Evolutionary conservation across 2,797 vertebrate species (phyloP), one percentile per base, ranked within the genome.

Genomic region (Tachyglossus aculeatus): DNA sequence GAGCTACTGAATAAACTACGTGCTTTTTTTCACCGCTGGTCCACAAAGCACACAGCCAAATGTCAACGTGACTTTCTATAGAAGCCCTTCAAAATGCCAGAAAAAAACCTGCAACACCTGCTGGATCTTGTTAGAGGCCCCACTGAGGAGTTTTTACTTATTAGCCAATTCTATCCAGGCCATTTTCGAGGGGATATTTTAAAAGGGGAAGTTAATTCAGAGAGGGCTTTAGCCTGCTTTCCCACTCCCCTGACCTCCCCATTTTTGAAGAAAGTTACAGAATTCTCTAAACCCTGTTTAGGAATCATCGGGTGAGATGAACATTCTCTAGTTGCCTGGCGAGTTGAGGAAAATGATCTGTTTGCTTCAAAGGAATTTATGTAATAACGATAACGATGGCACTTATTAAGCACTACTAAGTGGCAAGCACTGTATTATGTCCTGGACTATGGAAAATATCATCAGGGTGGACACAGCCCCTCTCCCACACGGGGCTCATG

Each of bases 221-320:
- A n/a, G n/a, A n/a, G n/a, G n/a, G n/a, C n/a, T n/a, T n/a, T n/a
- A n/a, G n/a, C n/a, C n/a, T n/a, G 33, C 27, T 43, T 65, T 50
- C 24, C 6, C 15, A 9, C 8, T 3, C 41, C 25, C 45, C 45
- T n/a, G 24, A 37, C 21, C 29, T 44, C 62, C 71, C 55, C 45
- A 67, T 38, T 77, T 62, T 48, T 52, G 29, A 67, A 76, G 60
- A n/a, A n/a, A n/a, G n/a, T n/a, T n/a, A n/a, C n/a, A n/a, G n/a
- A n/a, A n/a, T n/a, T n/a, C n/a, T n/a, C n/a, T n/a, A n/a, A n/a
- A n/a, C n/a, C n/a, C n/a, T n/a, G n/a, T n/a, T n/a, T n/a, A n/a
- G n/a, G n/a, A n/a, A n/a, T n/a, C n/a, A n/a, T n/a, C n/a, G n/a
- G n/a, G n/a, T n/a, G n/a, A 37, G 31, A 61, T 14, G 31, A 48